Evolutionary conservation across 2,888 invertebrate genomes (phyloP).

Genomic region (Himalopsyche kuldschensis): DNA sequence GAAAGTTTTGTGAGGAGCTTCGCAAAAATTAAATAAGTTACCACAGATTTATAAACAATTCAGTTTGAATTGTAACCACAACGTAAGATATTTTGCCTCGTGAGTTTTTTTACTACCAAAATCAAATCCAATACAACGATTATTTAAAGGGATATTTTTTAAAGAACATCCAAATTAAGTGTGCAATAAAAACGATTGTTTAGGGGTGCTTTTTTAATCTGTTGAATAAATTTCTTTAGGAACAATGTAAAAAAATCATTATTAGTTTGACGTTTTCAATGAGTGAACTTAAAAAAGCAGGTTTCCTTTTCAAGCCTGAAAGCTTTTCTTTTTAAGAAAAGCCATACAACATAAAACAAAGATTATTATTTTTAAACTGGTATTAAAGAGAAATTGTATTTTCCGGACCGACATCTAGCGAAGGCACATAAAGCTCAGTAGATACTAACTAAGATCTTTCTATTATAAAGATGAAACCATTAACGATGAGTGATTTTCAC

Average conservation of each 20-base stretch:
- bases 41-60: not conserved
- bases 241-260: not conserved
- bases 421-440: constrained; percentile 3
- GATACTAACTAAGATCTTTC: not conserved
- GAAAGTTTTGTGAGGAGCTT: not conserved
- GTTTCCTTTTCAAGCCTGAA: not conserved
- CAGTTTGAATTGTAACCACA: not conserved
- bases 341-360: constrained; percentile 29
- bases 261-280: not conserved
- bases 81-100: no score
- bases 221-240: not conserved
- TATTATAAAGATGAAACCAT: not conserved
- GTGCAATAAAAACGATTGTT: no score
- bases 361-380: constrained; percentile 28
- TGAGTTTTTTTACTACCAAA: no score
- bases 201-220: no score
- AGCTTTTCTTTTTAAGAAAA: not conserved
- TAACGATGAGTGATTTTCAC: no score
- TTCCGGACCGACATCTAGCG: not conserved
- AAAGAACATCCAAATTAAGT: no score
- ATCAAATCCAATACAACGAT: no score
- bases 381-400: constrained; percentile 9
- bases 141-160: no score
- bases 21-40: not conserved
- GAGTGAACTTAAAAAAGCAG: not conserved